Evolutionary conservation across 2,113 vertebrate species (phyloP), one percentile per base, ranked within the genome.

Genomic region (Pipra filicauda): DNA sequence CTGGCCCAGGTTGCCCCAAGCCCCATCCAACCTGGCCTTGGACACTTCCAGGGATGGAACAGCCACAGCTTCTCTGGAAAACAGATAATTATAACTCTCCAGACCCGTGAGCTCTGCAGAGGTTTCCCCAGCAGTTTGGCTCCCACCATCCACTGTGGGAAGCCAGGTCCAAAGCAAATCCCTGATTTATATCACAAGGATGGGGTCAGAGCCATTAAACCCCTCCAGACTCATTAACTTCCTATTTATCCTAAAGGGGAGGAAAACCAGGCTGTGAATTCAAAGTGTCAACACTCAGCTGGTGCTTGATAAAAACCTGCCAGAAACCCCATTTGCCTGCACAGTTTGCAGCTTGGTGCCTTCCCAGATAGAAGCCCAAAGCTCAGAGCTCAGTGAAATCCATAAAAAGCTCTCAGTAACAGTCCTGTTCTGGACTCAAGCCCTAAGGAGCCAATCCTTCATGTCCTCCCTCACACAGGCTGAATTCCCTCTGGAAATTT

Each of bases 1-100:
- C 18, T 2, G 0, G 10, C n/a, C 55, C 19, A 20, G 48, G 9
- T 0, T 43, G 35, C 22, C 77, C 15, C 41, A 31, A 62, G 30
- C 30, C n/a, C 52, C 0, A 0, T 46, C 62, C 78, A 76, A 1
- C 48, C 62, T 12, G 62, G 20, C 39, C 55, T 49, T 27, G 55
- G 57, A 1, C 55, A 11, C 6, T 65, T 1, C 55, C 79, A 70
- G 62, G 48, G 39, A 10, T 30, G n/a, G 28, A 8, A 19, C 37
- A 59, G 52, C 19, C 69, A n/a, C 15, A 39, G 54, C 23, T 61
- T 4, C 39, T n/a, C 62, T 48, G n/a, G 62, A 6, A 46, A 54
- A 30, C 8, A n/a, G 28, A 26, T 4, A 15, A 76, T 27, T 23
- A 4, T 27, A 16, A 27, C 12, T 28, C 26, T 51, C 8, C 65